Evolutionary conservation across 92 coral and sea anemone species (phyloP).

Genomic region (Nematostella vectensis): DNA sequence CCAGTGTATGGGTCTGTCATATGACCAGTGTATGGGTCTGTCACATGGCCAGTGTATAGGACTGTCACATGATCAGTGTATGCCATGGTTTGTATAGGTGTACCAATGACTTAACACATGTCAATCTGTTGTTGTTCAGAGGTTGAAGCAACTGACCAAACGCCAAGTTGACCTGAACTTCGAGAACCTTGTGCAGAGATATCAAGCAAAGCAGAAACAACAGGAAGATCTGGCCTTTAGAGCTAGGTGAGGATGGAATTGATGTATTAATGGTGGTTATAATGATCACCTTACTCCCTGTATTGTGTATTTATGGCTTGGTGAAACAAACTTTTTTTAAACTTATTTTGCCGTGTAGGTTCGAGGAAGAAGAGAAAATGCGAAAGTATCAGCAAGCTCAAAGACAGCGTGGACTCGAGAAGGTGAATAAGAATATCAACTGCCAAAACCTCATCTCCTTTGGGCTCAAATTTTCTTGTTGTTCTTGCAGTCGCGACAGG

Average conservation of each 20-base stretch:
- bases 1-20: too few relatives aligned
- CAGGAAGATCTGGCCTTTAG: conserved; percentile 91
- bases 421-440: conserved; percentile 29
- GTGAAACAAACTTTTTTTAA: too few relatives aligned
- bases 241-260: conserved; percentile 44
- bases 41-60: too few relatives aligned
- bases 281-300: not conserved
- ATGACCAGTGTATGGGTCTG: too few relatives aligned
- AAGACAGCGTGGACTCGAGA: conserved; percentile 72
- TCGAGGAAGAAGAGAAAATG: conserved; percentile 82
- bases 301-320: too few relatives aligned
- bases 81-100: too few relatives aligned
- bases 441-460: not conserved
- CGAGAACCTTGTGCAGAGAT: conserved; percentile 82
- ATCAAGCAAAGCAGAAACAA: conserved; percentile 81
- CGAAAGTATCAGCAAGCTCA: conserved; percentile 79
- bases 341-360: too few relatives aligned
- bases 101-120: too few relatives aligned
- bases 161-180: conserved; percentile 94
- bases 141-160: conserved; percentile 88
- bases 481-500: conserved; percentile 56
- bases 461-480: not conserved
- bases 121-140: too few relatives aligned
- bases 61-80: too few relatives aligned
- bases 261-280: not conserved